Percentiles rank a stretch among this genome's conserved stretches.
Conservation (phyloP, 2,888 invertebrate genomes). For the Poecilobothrus nobilitatus region DNA sequence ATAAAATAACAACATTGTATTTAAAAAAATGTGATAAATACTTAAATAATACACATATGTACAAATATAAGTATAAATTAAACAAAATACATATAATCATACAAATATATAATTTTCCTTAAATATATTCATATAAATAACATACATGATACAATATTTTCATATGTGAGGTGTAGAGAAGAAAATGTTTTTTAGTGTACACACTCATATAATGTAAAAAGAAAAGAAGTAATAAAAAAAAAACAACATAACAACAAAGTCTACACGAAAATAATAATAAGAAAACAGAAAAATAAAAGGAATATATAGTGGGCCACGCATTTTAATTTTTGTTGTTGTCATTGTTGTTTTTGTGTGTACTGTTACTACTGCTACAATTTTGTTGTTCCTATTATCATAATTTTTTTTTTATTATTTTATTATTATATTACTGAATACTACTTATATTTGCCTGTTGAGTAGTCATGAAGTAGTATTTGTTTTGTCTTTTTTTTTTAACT, state of each 20-base stretch:
- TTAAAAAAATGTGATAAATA: neutral
- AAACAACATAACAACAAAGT: neutral
- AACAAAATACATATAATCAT: too few species aligned
- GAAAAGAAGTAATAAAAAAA: neutral
- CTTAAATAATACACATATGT: too few species aligned
- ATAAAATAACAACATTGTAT: neutral
- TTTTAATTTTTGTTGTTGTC: neutral
- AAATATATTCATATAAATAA: too few species aligned
- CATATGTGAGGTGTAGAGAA: too few species aligned
- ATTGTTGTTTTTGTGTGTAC: too few species aligned
- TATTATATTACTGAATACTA: neutral
- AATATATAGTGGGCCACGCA: neutral
- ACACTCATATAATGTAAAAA: neutral
- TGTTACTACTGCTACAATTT: too few species aligned
- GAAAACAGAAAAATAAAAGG: too few species aligned
- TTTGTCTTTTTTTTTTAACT: neutral
- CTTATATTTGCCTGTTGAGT: neutral
- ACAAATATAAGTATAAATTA: too few species aligned
- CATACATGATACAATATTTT: too few species aligned
- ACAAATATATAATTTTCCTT: too few species aligned
- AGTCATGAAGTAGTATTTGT: neutral
- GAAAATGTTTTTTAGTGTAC: too few species aligned
- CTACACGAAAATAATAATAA: too few species aligned
- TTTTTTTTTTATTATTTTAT: neutral
- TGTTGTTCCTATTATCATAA: neutral